Conservation (phyloP, 2,113 vertebrate species). For the Ailurus styani region DNA sequence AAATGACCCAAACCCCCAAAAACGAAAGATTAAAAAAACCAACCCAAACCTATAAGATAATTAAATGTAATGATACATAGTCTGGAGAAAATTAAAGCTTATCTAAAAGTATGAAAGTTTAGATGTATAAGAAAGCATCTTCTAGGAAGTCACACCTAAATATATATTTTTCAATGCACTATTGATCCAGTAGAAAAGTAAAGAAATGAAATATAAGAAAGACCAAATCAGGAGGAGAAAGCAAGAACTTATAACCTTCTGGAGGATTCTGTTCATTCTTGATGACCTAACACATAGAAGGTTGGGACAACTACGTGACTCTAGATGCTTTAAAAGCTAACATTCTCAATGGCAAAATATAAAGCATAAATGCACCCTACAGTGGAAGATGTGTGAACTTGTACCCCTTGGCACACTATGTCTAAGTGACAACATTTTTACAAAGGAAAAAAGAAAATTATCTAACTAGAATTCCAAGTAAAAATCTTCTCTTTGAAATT, state of each 20-base stretch:
- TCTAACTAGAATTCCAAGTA: neutral
- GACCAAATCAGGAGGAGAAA: neutral
- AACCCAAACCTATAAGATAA: neutral
- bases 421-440: neutral
- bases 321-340: neutral
- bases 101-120: neutral
- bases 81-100: neutral
- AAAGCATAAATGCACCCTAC: neutral
- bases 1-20: neutral
- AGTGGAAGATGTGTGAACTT: neutral
- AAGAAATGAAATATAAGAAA: neutral
- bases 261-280: neutral
- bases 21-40: neutral
- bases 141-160: neutral
- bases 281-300: neutral
- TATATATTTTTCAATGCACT: neutral
- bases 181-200: neutral
- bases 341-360: neutral
- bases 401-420: neutral
- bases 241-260: neutral
- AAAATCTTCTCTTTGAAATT: neutral
- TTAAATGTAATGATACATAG: neutral
- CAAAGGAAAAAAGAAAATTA: neutral
- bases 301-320: neutral
- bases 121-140: neutral